Evolutionary conservation across 1,140 invertebrate species (phyloP), one percentile per base, ranked within the genome.

Genomic region (Drosophila nigromelanica): DNA sequence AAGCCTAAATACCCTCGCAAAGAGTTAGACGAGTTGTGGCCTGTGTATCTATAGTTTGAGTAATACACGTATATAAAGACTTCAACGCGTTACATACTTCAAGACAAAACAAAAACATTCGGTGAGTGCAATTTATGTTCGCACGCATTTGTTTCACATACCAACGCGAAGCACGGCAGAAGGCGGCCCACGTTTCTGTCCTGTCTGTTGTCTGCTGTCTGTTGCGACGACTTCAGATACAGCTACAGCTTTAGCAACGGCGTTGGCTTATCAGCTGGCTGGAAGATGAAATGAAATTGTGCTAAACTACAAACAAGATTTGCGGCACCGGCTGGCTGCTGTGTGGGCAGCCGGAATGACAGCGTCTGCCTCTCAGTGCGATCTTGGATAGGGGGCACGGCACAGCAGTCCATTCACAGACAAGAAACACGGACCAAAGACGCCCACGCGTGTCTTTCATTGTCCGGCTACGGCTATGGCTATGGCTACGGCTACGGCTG

Each of bases 291-390:
- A 78, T 78, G 72, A 86, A 85, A 60, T 87, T 86, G 78, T 87
- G 81, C 82, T 87, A 87, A 80, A 86, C 82, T 81, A 86, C 75
- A 78, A 86, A 89, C 83, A 75, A 89, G 82, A 89, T 79, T 78
- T 73, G 60, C 47, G 63, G 18, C 74, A 71, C 27, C 24, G 27
- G 27, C 54, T 33, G 66, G 27, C 62, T 45, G 39, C 30, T 68
- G 70, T 78, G 80, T 77, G 61, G 73, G 58, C 51, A 54, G 61
- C 59, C 51, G 55, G 64, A 67, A 60, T 68, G 70, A 73, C 70
- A 73, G 40, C 62, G 54, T 35, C 54, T 67, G 69, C 69, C 42
- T 15, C 58, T 45, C 24, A 27, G 14, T 39, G 33, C 8, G 54
- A 45, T 7, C 48, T 30, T 12, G 3, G 24, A 33, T 14, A 63